phyloP scores from a whole-genome alignment of 2,888 invertebrate species.

The Cordilura impudica region DNA sequence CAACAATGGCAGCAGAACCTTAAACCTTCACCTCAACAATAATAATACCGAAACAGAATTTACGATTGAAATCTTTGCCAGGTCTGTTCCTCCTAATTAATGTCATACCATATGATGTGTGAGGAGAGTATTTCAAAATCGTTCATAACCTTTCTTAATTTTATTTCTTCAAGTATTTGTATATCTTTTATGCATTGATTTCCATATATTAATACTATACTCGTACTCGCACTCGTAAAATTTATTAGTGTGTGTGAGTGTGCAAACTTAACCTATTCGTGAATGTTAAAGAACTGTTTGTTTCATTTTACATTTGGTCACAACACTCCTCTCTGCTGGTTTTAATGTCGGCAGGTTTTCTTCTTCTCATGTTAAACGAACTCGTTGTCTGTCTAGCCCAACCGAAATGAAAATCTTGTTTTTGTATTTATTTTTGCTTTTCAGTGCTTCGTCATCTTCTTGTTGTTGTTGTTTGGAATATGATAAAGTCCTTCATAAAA shows the following conservation, averaged over 20 bases:
- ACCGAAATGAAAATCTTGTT: slow-evolving; percentile 18
- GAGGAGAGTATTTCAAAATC: no score
- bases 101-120: no score
- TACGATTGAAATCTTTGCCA: no score
- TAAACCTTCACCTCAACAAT: no score
- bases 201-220: background rate
- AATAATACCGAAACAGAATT: no score
- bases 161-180: no score
- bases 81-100: no score
- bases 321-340: background rate
- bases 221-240: no score
- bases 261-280: no score
- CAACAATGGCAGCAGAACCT: no score
- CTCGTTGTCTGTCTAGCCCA: slow-evolving; percentile 4
- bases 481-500: background rate
- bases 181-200: background rate
- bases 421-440: background rate
- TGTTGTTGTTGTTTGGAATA: slow-evolving; percentile 9
- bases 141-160: background rate
- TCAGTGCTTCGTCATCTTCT: background rate
- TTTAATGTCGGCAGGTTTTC: background rate
- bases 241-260: background rate
- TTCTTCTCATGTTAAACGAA: background rate
- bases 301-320: background rate
- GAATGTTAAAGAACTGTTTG: slow-evolving; percentile 10